These are phyloP conservation scores for Scaptomyza caliginosa DNA, from an alignment of 2,888 invertebrate genomes.

Conservation along the genomic window DNA sequence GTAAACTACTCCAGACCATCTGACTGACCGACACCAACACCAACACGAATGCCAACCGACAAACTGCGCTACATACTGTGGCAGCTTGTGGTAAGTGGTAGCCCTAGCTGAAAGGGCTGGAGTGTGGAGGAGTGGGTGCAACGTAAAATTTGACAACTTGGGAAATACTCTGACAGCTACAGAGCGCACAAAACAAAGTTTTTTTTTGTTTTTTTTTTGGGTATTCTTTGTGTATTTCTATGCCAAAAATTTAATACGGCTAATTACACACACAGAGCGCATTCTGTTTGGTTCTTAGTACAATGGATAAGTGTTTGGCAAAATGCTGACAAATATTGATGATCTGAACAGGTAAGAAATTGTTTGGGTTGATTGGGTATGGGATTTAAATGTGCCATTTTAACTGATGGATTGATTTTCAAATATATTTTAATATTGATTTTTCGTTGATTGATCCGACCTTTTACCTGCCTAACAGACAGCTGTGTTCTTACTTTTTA, in stretches of 20 bases:
- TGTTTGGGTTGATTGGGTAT: background rate
- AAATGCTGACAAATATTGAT: constrained; percentile 21
- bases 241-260: constrained; percentile 76
- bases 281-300: constrained; percentile 33
- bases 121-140: constrained; percentile 34
- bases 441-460: constrained; percentile 2
- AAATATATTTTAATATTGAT: background rate
- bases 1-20: constrained; percentile 67
- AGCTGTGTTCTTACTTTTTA: background rate
- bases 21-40: constrained; percentile 28
- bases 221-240: constrained; percentile 70
- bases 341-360: background rate
- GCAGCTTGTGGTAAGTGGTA: constrained; percentile 43
- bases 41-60: constrained; percentile 30
- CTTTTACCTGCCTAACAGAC: background rate
- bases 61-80: constrained; percentile 47
- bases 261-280: constrained; percentile 65
- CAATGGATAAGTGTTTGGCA: constrained; percentile 18
- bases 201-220: constrained; percentile 64
- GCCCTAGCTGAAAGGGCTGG: background rate
- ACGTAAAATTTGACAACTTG: constrained; percentile 77
- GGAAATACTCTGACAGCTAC: constrained; percentile 71
- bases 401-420: constrained; percentile 11
- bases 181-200: constrained; percentile 71
- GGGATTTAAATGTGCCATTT: background rate